Percentiles rank a stretch among this genome's conserved stretches.
Evolutionary conservation across 1,140 invertebrate species (phyloP).

Genomic region (Sitobion miscanthi): DNA sequence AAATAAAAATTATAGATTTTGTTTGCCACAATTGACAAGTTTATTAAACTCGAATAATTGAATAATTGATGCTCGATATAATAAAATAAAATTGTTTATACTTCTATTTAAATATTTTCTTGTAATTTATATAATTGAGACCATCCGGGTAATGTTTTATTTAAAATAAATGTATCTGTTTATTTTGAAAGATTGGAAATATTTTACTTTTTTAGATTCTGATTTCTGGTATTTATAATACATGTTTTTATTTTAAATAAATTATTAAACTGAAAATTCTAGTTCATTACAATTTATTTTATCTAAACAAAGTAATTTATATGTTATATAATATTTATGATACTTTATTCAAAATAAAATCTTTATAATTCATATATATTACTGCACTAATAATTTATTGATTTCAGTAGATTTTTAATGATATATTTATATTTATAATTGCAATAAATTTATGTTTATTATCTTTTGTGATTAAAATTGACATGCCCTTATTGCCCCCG

Average conservation of each 20-base stretch:
- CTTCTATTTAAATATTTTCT: too few relatives aligned
- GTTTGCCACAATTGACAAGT: background rate
- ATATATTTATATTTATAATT: background rate
- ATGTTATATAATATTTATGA: background rate
- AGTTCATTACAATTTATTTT: background rate
- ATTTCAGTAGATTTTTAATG: conserved; percentile 4
- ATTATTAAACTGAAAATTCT: background rate
- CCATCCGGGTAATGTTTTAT: too few relatives aligned
- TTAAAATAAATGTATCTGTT: background rate
- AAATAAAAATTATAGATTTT: too few relatives aligned
- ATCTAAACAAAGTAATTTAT: background rate
- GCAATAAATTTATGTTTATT: background rate
- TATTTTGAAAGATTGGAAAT: background rate
- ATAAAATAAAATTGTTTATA: background rate
- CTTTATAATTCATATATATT: background rate
- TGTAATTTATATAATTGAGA: too few relatives aligned
- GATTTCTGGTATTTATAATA: background rate
- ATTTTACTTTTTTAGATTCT: background rate
- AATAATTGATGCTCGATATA: background rate
- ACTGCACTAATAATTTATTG: background rate
- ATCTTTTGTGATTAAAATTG: background rate
- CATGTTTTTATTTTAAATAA: too few relatives aligned
- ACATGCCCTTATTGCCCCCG: background rate
- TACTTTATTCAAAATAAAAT: background rate
- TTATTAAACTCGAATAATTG: background rate